Base-by-base conservation (phyloP, 1,140 invertebrate species). In the Episyrphus balteatus region DNA sequence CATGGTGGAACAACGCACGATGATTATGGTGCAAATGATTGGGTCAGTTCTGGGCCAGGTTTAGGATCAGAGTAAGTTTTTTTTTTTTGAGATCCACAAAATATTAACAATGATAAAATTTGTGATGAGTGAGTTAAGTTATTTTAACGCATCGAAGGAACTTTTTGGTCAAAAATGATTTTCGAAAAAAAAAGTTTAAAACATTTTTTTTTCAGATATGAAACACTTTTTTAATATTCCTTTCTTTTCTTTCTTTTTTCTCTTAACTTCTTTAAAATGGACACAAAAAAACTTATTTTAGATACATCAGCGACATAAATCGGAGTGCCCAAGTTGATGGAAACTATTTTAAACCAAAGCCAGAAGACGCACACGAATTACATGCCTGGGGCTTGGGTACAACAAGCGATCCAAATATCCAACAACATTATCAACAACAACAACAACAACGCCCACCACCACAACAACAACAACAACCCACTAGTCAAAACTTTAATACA, bases 41-140 rank as follows among this genome's bases (percentile, higher is more conserved):
- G 75, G 75, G 73, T 73, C 52, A 68, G 74, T 15, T 77, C 75
- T 34, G 75, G 75, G 36, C 75, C 75, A 3, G 75, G 75, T 11
- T 56, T 78, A 52, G 75, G 76, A 11, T 73, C 70, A 48, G 76
- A 78, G 76, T 78, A 61, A 73, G 75, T 72, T 14, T 36, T 17
- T 26, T 26, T 26, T 26, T 26, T 26, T 26, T 26, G 8, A 26
- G n/a, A n/a, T n/a, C n/a, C n/a, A n/a, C n/a, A n/a, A n/a, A n/a
- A n/a, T n/a, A n/a, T n/a, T n/a, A n/a, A n/a, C n/a, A n/a, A n/a
- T n/a, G n/a, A n/a, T n/a, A n/a, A n/a, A n/a, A n/a, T n/a, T n/a
- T n/a, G n/a, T n/a, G n/a, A n/a, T n/a, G n/a, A n/a, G n/a, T n/a
- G n/a, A n/a, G n/a, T n/a, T n/a, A n/a, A n/a, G n/a, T n/a, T n/a